A percentile compares a stretch with the other conserved stretches of the same genome.
Evolutionary conservation across 2,888 invertebrate genomes (phyloP).

Genomic region (Aporophyla lueneburgensis): DNA sequence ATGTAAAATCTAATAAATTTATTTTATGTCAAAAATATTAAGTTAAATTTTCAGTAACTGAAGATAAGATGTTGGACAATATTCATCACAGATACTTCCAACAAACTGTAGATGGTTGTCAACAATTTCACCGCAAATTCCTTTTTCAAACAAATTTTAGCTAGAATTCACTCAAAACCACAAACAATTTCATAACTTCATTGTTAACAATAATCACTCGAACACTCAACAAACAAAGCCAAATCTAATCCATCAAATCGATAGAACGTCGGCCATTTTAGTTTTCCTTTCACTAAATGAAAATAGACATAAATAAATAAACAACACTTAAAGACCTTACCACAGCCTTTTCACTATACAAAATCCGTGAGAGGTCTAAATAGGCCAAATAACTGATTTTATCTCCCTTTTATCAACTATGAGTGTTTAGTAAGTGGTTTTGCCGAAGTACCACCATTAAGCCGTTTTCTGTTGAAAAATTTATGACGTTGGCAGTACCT

Average conservation of each 20-base stretch:
- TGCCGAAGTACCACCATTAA: conserved; percentile 44
- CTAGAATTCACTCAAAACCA: background rate
- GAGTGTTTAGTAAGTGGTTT: conserved; percentile 59
- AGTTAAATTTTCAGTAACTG: background rate
- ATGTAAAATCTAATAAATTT: too few species aligned
- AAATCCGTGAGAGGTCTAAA: conserved; percentile 41
- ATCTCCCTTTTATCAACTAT: conserved; percentile 59
- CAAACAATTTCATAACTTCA: background rate
- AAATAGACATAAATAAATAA: conserved; percentile 33
- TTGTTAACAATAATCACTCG: conserved; percentile 1
- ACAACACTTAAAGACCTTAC: conserved; percentile 19
- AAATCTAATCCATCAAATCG: conserved; percentile 15
- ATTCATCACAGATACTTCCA: too few species aligned
- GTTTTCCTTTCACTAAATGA: conserved; percentile 35
- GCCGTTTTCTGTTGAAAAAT: conserved; percentile 50
- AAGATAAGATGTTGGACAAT: background rate
- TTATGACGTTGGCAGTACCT: conserved; percentile 45
- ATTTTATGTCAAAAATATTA: background rate
- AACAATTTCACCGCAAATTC: background rate
- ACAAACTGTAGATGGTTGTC: background rate
- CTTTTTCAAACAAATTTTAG: background rate
- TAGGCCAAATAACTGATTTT: conserved; percentile 57
- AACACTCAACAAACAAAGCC: conserved; percentile 13
- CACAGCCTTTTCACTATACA: conserved; percentile 19
- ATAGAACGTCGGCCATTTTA: conserved; percentile 25